Base-by-base conservation (phyloP, 2,888 invertebrate species). In the Agrochola circellaris region DNA sequence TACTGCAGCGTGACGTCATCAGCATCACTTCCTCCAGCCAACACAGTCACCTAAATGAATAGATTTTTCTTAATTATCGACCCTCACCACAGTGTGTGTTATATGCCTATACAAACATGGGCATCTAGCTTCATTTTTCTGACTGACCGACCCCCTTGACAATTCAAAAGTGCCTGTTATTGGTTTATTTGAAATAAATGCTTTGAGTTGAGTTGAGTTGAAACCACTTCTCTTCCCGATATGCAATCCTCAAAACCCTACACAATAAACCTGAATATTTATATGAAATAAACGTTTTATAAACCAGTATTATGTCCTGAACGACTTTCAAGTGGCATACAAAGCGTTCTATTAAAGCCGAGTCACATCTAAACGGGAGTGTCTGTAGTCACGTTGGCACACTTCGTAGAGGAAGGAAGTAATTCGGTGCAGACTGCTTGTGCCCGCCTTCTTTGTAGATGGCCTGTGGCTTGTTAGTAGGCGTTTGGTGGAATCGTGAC, bases 361-460 rank as follows among this genome's bases (percentile, higher is more conserved):
- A 69, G 72, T 76, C 78, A 72, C 56, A 81, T 79, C 69, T 85
- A 78, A 62, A 58, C 72, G 38, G 64, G 74, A 77, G 65, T 79
- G 73, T 78, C 70, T 67, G 78, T 48, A 90, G 91, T 87, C 91
- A 90, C 90, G 88, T 89, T 77, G 76, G 71, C 64, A 66, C 77
- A 83, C 79, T 81, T 72, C 77, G 75, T 67, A 66, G 60, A 84
- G 90, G 91, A 90, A 90, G 90, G 89, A 89, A 90, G 87, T 85
- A 90, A 90, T 90, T 89, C 83, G 65, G 71, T 75, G 83, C 84
- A 89, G 89, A 83, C 82, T 75, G 62, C 72, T 79, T 81, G 79
- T 78, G 85, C 83, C 72, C 75, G 81, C 66, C 75, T 81, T 86
- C 87, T 88, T 89, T 90, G 91, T 83, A 54, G 73, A 67, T 61